These are phyloP conservation scores for Ephydatia muelleri DNA, from an alignment of 37 sponge, comb jelly and placozoan species.

Conservation along the genomic window DNA sequence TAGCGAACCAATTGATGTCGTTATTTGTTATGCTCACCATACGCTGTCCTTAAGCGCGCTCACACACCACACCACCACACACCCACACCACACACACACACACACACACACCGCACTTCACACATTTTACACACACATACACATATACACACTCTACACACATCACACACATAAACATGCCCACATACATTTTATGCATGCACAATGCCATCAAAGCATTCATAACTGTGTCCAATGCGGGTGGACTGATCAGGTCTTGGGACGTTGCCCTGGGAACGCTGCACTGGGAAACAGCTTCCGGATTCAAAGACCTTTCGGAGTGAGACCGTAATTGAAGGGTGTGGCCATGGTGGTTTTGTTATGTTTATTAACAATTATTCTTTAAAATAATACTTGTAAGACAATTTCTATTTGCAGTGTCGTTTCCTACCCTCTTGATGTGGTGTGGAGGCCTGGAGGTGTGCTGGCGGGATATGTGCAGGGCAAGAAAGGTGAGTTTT, in stretches of 20 bases:
- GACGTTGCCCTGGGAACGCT: slow-evolving; percentile 63
- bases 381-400: not conserved
- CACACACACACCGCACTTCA: slow-evolving; percentile 10
- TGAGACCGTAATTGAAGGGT: not conserved
- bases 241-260: slow-evolving; percentile 70
- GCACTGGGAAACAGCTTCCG: slow-evolving; percentile 64
- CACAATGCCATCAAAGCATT: slow-evolving; percentile 19
- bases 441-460: slow-evolving; percentile 43
- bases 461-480: slow-evolving; percentile 31
- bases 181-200: too few relatives aligned
- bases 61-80: too few relatives aligned
- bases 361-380: not conserved
- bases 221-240: slow-evolving; percentile 60
- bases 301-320: not conserved
- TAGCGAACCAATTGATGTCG: too few relatives aligned
- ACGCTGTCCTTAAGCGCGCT: too few relatives aligned
- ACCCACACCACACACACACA: slow-evolving; percentile 12
- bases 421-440: slow-evolving; percentile 5
- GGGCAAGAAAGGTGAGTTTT: slow-evolving; percentile 24
- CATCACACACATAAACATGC: too few relatives aligned
- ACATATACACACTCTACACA: too few relatives aligned
- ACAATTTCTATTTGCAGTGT: not conserved
- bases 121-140: too few relatives aligned
- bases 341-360: not conserved
- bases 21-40: too few relatives aligned